These are phyloP conservation scores for Silurus meridionalis DNA, from an alignment of 2,113 vertebrate genomes.

Conservation along the genomic window DNA sequence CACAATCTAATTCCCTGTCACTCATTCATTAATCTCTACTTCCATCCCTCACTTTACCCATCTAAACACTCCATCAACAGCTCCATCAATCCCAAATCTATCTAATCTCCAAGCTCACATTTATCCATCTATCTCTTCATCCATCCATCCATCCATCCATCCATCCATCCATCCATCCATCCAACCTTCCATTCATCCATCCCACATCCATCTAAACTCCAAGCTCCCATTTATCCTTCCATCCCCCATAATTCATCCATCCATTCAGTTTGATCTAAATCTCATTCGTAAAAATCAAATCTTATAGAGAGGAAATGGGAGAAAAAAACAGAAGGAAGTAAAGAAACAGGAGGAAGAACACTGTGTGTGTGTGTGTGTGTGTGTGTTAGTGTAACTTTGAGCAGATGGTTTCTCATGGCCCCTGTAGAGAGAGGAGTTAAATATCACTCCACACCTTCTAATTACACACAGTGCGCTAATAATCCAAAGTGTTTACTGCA, in stretches of 20 bases:
- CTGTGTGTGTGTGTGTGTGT: neutral
- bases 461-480: slow-evolving; percentile 43
- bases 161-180: neutral
- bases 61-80: neutral
- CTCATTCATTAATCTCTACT: too few relatives aligned
- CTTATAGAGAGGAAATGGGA: neutral
- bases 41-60: neutral
- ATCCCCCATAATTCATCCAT: neutral
- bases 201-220: too few relatives aligned
- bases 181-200: neutral
- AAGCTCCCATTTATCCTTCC: too few relatives aligned
- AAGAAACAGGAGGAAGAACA: neutral
- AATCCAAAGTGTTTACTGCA: slow-evolving; percentile 40
- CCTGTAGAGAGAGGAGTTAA: slow-evolving; percentile 22
- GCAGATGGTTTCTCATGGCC: slow-evolving; percentile 50
- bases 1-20: neutral
- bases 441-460: slow-evolving; percentile 35
- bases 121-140: too few relatives aligned
- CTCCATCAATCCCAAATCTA: neutral
- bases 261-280: neutral
- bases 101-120: too few relatives aligned
- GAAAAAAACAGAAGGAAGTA: neutral
- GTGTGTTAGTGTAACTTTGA: slow-evolving; percentile 46
- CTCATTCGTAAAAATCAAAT: neutral
- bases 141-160: too few relatives aligned